These are phyloP conservation scores for Hippocampus barbouri DNA, from an alignment of 2,113 vertebrate genomes.

Conservation along the genomic window DNA sequence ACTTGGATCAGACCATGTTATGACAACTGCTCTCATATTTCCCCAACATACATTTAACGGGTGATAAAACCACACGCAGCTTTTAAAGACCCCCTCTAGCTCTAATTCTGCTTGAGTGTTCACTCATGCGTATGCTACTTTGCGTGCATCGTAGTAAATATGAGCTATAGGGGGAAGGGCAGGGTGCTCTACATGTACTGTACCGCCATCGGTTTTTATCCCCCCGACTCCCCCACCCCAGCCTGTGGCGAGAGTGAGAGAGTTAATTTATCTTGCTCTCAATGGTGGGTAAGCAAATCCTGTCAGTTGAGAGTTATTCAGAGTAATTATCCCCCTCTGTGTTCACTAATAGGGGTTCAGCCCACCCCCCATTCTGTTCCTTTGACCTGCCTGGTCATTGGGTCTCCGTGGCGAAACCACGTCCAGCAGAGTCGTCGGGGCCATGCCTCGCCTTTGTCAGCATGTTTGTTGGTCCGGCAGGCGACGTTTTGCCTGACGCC, in stretches of 20 bases:
- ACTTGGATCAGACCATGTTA: slow-evolving; percentile 25
- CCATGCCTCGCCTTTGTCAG: slow-evolving; percentile 25
- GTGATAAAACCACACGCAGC: slow-evolving; percentile 39
- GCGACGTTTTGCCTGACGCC: slow-evolving; percentile 16
- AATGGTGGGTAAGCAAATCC: slow-evolving; percentile 53
- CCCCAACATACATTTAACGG: slow-evolving; percentile 58
- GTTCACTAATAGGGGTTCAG: slow-evolving; percentile 50
- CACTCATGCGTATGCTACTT: slow-evolving; percentile 59
- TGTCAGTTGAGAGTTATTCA: slow-evolving; percentile 54
- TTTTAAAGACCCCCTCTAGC: slow-evolving; percentile 34
- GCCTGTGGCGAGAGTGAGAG: slow-evolving; percentile 31
- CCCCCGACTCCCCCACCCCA: slow-evolving; percentile 10
- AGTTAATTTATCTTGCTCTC: slow-evolving; percentile 50
- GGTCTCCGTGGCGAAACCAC: slow-evolving; percentile 22
- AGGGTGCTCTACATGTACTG: slow-evolving; percentile 34
- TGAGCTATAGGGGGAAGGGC: slow-evolving; percentile 18
- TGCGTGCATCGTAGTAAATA: slow-evolving; percentile 51
- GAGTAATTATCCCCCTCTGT: slow-evolving; percentile 54
- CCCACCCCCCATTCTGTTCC: slow-evolving; percentile 5
- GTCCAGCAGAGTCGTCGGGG: slow-evolving; percentile 24
- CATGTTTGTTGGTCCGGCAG: slow-evolving; percentile 27
- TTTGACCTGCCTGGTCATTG: slow-evolving; percentile 41
- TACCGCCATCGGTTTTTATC: slow-evolving; percentile 14
- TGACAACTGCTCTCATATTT: slow-evolving; percentile 56
- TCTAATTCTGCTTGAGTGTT: slow-evolving; percentile 39